Conservation (phyloP, 2,113 vertebrate genomes). For the Hypomesus transpacificus region DNA sequence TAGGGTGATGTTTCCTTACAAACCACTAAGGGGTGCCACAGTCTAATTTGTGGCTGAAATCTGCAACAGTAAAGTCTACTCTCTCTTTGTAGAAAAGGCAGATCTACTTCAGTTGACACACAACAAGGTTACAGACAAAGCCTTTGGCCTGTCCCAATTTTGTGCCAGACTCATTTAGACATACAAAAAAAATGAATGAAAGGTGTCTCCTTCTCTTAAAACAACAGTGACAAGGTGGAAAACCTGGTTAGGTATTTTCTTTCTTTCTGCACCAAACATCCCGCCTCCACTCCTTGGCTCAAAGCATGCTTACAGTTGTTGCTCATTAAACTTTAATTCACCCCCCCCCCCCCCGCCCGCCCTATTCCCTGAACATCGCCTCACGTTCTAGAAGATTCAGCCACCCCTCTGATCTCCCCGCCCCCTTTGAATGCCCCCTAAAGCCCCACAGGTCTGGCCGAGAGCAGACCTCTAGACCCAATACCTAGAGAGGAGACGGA, state of each 20-base stretch:
- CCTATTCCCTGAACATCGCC: slow-evolving; percentile 42
- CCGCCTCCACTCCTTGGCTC: slow-evolving; percentile 39
- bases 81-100: slow-evolving; percentile 26
- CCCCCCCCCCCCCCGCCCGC: slow-evolving; percentile 38
- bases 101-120: slow-evolving; percentile 50
- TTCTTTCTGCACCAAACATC: slow-evolving; percentile 36
- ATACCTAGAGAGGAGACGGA: slow-evolving; percentile 70
- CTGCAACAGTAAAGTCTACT: slow-evolving; percentile 43
- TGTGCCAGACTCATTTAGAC: slow-evolving; percentile 27
- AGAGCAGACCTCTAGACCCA: slow-evolving; percentile 68
- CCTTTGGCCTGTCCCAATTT: slow-evolving; percentile 45
- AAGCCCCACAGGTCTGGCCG: slow-evolving; percentile 74
- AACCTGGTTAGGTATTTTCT: slow-evolving; percentile 18
- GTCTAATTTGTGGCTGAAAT: slow-evolving; percentile 46
- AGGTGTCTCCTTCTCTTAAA: slow-evolving; percentile 48
- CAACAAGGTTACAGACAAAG: slow-evolving; percentile 57
- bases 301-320: slow-evolving; percentile 76
- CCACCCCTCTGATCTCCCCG: slow-evolving; percentile 72
- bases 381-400: slow-evolving; percentile 69
- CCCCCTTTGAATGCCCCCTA: slow-evolving; percentile 68
- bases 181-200: slow-evolving; percentile 59
- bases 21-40: slow-evolving; percentile 65
- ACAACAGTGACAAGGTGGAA: slow-evolving; percentile 47
- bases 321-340: slow-evolving; percentile 79
- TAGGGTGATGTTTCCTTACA: slow-evolving; percentile 28